Evolutionary conservation across 1,140 invertebrate species (phyloP), one percentile per base, ranked within the genome.

Genomic region (Patella vulgata): DNA sequence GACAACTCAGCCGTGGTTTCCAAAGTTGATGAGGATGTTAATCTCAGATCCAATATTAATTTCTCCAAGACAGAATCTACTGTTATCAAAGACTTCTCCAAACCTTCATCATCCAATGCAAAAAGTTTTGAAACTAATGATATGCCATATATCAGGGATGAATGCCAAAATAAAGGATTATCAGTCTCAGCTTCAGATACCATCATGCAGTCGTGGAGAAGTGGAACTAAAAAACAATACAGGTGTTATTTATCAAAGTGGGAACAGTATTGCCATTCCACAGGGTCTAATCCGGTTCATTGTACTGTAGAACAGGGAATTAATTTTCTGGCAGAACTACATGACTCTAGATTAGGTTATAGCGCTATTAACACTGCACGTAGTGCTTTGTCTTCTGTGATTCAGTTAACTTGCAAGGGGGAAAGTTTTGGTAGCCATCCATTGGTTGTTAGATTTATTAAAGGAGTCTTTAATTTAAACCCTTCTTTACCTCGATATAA

Each of bases 1-100:
- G 66, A 23, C 46, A 25, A 71, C 60, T 19, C 57, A 71, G 30
- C 14, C 48, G 3, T 71, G 46, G 56, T 68, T 40, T 27, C 65
- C 60, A 21, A 42, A 36, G 2, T 28, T 71, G 1, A 12, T 40
- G 9, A 42, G 51, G 28, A 27, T 71, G 44, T 23, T 68, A 11
- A 40, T 28, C 4, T 25, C 42, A 21, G 23, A 28, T 11, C 54
- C 57, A 42, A 44, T 48, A 3, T 42, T 25, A 23, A 27, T 19
- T 17, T 25, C 12, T 11, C 40, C 25, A 23, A 52, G 3, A 28
- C n/a, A 56, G 23, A 30, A 17, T 2, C 17, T 47, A 19, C 19
- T 17, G 46, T 33, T 14, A 5, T 33, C 59, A 21, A 50, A 36
- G 12, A 5, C 39, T 14, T 36, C 33, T 8, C 19, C 44, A 27